A percentile compares a stretch with the other conserved stretches of the same genome.
Conservation (phyloP, 1,140 invertebrate species). For the Lineus longissimus region DNA sequence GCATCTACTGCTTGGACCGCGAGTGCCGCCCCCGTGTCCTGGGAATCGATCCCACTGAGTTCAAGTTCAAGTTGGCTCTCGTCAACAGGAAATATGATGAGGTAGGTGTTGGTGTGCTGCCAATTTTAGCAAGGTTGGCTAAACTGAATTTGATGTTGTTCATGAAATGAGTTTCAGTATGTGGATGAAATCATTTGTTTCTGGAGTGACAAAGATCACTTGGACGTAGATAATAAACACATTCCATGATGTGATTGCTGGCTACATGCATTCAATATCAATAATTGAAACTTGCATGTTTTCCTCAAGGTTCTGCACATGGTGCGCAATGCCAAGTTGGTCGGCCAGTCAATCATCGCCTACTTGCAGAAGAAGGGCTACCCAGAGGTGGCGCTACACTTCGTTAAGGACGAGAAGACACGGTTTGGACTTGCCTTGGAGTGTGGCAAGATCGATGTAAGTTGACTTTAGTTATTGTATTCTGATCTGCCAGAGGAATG, state of each 20-base stretch:
- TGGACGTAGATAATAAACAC: too few species aligned
- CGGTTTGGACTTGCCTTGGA: slow-evolving; percentile 93
- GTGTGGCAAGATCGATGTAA: slow-evolving; percentile 97
- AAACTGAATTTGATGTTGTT: too few species aligned
- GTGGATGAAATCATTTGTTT: too few species aligned
- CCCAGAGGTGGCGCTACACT: slow-evolving; percentile 98
- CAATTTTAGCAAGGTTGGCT: too few species aligned
- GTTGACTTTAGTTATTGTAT: slow-evolving; percentile 49
- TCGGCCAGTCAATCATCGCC: slow-evolving; percentile 98
- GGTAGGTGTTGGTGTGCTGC: slow-evolving; percentile 54
- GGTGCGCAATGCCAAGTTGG: slow-evolving; percentile 92
- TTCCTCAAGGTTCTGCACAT: slow-evolving; percentile 93
- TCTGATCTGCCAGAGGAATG: background rate
- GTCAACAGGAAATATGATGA: slow-evolving; percentile 98
- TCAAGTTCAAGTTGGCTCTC: slow-evolving; percentile 94
- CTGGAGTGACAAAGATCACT: too few species aligned
- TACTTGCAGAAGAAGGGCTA: slow-evolving; percentile 99
- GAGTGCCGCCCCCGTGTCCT: slow-evolving; percentile 86
- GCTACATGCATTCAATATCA: too few species aligned
- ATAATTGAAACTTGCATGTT: too few species aligned
- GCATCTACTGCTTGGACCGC: slow-evolving; percentile 90
- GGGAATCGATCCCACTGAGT: slow-evolving; percentile 95
- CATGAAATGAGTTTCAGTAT: too few species aligned
- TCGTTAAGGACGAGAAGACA: slow-evolving; percentile 99
- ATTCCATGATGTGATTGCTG: too few species aligned